Percentiles rank a stretch among this genome's conserved stretches.
phyloP scores from a whole-genome alignment of 2,113 vertebrate genomes.

The Sapayoa aenigma region DNA sequence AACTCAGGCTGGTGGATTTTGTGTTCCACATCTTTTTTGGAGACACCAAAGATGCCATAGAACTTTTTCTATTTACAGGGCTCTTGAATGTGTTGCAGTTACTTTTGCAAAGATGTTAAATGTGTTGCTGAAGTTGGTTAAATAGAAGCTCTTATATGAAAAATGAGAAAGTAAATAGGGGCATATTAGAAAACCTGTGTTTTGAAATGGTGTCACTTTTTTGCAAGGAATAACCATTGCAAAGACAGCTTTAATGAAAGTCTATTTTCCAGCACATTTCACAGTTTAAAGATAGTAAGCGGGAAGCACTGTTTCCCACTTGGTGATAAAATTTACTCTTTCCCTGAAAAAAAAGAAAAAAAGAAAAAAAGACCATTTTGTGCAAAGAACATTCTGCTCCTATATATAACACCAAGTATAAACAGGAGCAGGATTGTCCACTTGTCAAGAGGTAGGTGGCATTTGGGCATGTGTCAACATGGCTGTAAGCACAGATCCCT shows the following conservation, averaged over 20 bases:
- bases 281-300: constrained; percentile 14
- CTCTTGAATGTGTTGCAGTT: neutral
- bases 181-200: neutral
- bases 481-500: neutral
- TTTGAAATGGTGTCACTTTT: constrained; percentile 44
- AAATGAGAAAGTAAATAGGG: constrained; percentile 15
- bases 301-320: neutral
- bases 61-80: neutral
- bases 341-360: neutral
- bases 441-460: neutral
- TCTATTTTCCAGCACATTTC: constrained; percentile 14
- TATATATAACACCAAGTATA: neutral
- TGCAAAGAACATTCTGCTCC: neutral
- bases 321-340: neutral
- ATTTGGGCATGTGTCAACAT: neutral
- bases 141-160: constrained; percentile 12
- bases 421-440: neutral
- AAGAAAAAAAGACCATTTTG: neutral
- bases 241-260: constrained; percentile 27
- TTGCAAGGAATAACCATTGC: neutral
- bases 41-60: neutral
- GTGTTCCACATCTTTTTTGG: neutral
- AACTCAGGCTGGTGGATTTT: neutral
- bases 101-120: neutral
- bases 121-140: neutral